Conservation (phyloP, 2,113 vertebrate species). For the Poecilia latipinna region DNA sequence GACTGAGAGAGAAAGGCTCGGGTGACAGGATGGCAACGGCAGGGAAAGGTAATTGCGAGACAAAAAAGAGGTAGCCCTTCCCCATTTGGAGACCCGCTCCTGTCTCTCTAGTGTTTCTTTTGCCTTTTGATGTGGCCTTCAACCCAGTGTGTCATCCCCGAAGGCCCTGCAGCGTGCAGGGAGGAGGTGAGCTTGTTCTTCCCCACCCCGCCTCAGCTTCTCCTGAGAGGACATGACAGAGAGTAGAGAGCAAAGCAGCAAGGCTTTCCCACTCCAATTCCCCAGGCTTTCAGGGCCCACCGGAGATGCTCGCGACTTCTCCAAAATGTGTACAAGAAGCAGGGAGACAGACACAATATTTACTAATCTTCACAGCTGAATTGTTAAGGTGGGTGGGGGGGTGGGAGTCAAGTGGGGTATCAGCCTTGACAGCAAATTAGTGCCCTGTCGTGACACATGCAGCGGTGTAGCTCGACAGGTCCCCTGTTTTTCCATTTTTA, state of each 20-base stretch:
- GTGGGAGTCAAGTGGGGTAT: slow-evolving; percentile 48
- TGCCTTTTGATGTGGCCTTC: slow-evolving; percentile 50
- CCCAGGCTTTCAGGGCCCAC: slow-evolving; percentile 34
- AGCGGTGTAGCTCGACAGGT: slow-evolving; percentile 75
- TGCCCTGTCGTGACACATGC: slow-evolving; percentile 75
- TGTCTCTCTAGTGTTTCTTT: slow-evolving; percentile 31
- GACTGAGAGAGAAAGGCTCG: not conserved
- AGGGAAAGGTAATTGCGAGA: slow-evolving; percentile 17
- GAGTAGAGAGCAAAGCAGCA: slow-evolving; percentile 56
- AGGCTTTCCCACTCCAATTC: slow-evolving; percentile 54
- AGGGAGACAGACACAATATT: slow-evolving; percentile 75
- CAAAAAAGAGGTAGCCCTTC: slow-evolving; percentile 26
- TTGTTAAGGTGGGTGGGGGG: slow-evolving; percentile 11
- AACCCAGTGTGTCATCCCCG: slow-evolving; percentile 42
- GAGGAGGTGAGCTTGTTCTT: slow-evolving; percentile 30
- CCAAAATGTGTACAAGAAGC: slow-evolving; percentile 69
- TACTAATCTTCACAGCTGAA: slow-evolving; percentile 69
- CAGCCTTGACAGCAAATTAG: slow-evolving; percentile 82
- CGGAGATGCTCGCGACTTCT: slow-evolving; percentile 33
- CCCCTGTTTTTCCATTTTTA: slow-evolving; percentile 74
- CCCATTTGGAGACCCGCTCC: slow-evolving; percentile 34
- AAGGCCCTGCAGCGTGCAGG: slow-evolving; percentile 31
- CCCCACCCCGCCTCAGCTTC: slow-evolving; percentile 19
- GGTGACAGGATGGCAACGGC: slow-evolving; percentile 31
- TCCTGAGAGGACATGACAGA: slow-evolving; percentile 64